Evolutionary conservation across 1,140 invertebrate genomes (phyloP).

Genomic region (Drosophila takahashii): DNA sequence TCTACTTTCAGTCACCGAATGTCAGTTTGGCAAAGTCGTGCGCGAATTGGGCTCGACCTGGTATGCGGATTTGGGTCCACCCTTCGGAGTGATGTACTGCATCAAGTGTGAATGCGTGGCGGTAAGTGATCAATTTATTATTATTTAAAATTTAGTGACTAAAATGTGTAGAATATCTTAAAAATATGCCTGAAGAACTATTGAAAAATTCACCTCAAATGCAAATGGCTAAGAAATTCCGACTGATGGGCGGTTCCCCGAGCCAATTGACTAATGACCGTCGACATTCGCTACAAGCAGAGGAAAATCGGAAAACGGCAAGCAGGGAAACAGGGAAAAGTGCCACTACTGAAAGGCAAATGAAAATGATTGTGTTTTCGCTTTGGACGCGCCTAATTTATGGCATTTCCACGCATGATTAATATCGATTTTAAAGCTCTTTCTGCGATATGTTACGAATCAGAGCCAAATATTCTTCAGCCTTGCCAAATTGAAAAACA

Average conservation of each 20-base stretch:
- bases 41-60: conserved; percentile 94
- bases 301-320: conserved; percentile 37
- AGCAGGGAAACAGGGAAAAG: conserved; percentile 1
- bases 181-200: neutral
- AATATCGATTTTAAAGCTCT: conserved; percentile 81
- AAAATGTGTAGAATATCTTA: neutral
- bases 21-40: conserved; percentile 93
- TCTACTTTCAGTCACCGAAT: conserved; percentile 90
- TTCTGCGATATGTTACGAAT: conserved; percentile 44
- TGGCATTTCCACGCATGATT: conserved; percentile 80
- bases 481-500: conserved; percentile 36
- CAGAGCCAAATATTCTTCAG: conserved; percentile 22
- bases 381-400: conserved; percentile 63
- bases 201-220: conserved; percentile 10
- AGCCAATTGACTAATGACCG: conserved; percentile 72
- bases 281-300: conserved; percentile 62
- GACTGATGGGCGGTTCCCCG: conserved; percentile 31
- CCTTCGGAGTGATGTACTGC: conserved; percentile 96
- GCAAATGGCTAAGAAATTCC: conserved; percentile 20
- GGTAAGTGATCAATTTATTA: conserved; percentile 87
- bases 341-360: conserved; percentile 4
- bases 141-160: neutral
- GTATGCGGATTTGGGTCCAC: conserved; percentile 95
- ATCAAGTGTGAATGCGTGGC: conserved; percentile 96
- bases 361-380: conserved; percentile 56